phyloP scores from a whole-genome alignment of 2,113 vertebrate genomes.

The Menura novaehollandiae region DNA sequence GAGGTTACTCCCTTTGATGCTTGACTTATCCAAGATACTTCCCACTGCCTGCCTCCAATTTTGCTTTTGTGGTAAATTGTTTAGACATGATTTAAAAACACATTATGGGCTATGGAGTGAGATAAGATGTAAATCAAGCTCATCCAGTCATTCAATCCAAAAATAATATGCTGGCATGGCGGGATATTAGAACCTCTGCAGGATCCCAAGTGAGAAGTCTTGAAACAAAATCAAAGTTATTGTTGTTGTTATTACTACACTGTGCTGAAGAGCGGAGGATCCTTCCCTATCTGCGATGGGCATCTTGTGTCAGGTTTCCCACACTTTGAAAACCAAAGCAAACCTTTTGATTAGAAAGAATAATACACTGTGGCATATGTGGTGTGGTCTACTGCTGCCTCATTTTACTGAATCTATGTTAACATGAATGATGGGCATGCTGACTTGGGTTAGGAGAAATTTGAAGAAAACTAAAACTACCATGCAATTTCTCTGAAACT shows the following conservation, averaged over 20 bases:
- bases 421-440: neutral
- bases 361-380: conserved; percentile 44
- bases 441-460: neutral
- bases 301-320: conserved; percentile 67
- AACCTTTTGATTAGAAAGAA: conserved; percentile 57
- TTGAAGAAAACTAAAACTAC: neutral
- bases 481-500: neutral
- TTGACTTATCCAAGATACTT: conserved; percentile 50
- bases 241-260: conserved; percentile 44
- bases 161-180: conserved; percentile 53
- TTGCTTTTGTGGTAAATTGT: conserved; percentile 45
- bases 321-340: conserved; percentile 59
- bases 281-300: conserved; percentile 43
- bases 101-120: conserved; percentile 17
- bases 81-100: conserved; percentile 67
- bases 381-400: conserved; percentile 28
- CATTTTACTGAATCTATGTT: neutral
- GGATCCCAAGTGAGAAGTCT: conserved; percentile 57
- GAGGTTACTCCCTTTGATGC: conserved; percentile 64
- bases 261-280: neutral
- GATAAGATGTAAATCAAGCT: conserved; percentile 67
- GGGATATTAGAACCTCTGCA: conserved; percentile 34
- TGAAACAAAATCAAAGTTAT: conserved; percentile 58
- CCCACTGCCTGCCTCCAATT: conserved; percentile 47
- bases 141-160: conserved; percentile 65